A percentile compares a stretch with the other conserved stretches of the same genome.
phyloP scores from a whole-genome alignment of 2,797 vertebrate genomes.

The Garrulus glandarius region DNA sequence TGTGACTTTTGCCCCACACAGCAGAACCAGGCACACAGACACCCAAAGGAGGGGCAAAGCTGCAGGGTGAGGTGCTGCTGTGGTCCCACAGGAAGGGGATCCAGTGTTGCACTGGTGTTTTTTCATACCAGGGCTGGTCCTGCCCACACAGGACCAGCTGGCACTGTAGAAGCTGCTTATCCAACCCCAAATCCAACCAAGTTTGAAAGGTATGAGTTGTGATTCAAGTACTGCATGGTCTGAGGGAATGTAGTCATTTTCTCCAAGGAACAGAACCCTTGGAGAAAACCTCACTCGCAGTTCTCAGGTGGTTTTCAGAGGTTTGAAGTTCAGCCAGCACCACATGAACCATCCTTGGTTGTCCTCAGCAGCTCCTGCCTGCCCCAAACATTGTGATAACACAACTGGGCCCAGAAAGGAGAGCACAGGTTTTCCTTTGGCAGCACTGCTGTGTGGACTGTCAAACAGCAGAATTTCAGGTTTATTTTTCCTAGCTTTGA shows the following conservation, averaged over 20 bases:
- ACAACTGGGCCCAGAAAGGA: neutral
- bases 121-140: neutral
- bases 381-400: neutral
- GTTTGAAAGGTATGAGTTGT: neutral
- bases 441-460: too few relatives aligned
- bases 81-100: neutral
- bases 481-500: neutral
- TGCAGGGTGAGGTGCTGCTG: neutral
- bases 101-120: fast-evolving
- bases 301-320: neutral
- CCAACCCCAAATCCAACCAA: neutral
- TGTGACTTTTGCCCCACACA: fast-evolving
- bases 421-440: fast-evolving
- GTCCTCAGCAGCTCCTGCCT: neutral
- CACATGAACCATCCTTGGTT: neutral
- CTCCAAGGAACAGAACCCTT: neutral
- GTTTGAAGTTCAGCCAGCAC: neutral
- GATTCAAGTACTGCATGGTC: neutral
- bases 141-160: neutral
- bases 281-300: neutral
- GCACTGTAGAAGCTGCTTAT: neutral
- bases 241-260: neutral
- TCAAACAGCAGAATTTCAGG: neutral
- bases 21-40: neutral
- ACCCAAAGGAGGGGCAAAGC: neutral